Evolutionary conservation across 2,888 invertebrate genomes (phyloP), one percentile per base, ranked within the genome.

Genomic region (Kryphioiulus occultus): DNA sequence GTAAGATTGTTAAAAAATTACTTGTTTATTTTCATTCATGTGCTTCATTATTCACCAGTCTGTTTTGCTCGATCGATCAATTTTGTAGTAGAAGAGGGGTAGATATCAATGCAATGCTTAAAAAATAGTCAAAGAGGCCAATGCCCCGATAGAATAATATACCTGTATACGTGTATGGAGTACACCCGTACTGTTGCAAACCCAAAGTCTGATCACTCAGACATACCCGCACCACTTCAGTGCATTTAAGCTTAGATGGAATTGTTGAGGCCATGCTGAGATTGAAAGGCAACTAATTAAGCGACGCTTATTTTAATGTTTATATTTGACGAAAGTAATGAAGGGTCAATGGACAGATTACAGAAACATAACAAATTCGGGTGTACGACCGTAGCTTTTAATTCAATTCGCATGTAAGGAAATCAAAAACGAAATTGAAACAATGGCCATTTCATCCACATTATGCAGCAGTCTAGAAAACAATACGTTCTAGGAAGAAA

Each of bases 331-430:
- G 78, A 78, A 78, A 78, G 30, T 12, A 78, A 30, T 17, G 30
- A 78, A 30, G 78, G 78, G 78, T 78, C 78, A 78, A 78, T 78
- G 78, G 78, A 78, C 78, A 78, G 30, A 78, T 78, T 30, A 78
- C 12, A 30, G 3, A 17, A 26, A 44, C 78, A 30, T 17, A 10
- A 68, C 26, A 78, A 78, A 15, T 78, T 7, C 59, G 22, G 26
- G 15, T 10, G 26, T 30, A 26, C 68, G 68, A 26, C 12, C 4
- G 26, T n/a, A 68, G 22, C 19, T 22, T 68, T 68, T 68, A 78
- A 78, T 30, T 78, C 15, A 12, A 78, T 15, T 68, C 12, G 10
- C 22, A 26, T 78, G 78, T 30, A 78, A 30, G 78, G 30, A 78
- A 78, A 78, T 78, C 12, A 30, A 78, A n/a, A 78, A 78, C 22